A percentile compares a stretch with the other conserved stretches of the same genome.
phyloP scores from a whole-genome alignment of 2,797 vertebrate species.

The Paratrypauchen microcephalus region DNA sequence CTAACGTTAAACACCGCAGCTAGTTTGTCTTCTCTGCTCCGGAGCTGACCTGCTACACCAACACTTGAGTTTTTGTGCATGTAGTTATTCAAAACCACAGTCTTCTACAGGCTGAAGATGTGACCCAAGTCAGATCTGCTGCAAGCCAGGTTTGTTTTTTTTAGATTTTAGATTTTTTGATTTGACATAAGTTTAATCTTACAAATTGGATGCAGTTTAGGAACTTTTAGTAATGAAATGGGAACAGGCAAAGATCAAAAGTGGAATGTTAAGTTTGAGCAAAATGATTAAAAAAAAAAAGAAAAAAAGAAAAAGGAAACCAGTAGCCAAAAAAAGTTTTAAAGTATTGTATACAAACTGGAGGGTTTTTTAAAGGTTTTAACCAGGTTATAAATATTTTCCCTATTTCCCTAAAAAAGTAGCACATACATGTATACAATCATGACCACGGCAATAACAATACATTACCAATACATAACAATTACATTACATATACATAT shows the following conservation, averaged over 20 bases:
- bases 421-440: too few species aligned
- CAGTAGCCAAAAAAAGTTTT: too few species aligned
- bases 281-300: not conserved
- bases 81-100: constrained; percentile 9
- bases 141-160: not conserved
- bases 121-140: not conserved
- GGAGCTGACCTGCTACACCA: constrained; percentile 49
- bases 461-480: too few species aligned
- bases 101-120: not conserved
- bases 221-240: not conserved
- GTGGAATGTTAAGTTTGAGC: not conserved
- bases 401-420: too few species aligned
- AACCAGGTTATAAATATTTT: too few species aligned
- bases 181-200: not conserved
- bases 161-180: not conserved
- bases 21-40: constrained; percentile 40
- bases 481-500: too few species aligned
- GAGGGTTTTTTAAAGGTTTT: too few species aligned
- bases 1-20: constrained; percentile 51
- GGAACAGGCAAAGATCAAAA: not conserved
- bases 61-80: constrained; percentile 14
- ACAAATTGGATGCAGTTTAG: not conserved
- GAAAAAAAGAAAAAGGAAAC: too few species aligned
- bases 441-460: too few species aligned
- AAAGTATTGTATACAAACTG: too few species aligned